phyloP scores from a whole-genome alignment of 2,888 invertebrate genomes.

The Salticus scenicus region DNA sequence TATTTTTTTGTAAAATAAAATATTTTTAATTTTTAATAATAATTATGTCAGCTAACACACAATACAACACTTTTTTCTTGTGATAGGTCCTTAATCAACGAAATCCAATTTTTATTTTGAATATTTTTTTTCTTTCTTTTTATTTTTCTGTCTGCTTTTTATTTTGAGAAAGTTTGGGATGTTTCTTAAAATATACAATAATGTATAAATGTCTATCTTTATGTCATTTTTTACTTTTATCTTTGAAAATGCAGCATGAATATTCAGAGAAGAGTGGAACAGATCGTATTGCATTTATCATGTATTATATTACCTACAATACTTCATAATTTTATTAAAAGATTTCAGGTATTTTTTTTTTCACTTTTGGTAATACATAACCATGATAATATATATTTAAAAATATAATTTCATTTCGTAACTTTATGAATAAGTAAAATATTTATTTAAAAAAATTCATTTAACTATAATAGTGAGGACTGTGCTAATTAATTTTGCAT shows the following conservation, averaged over 20 bases:
- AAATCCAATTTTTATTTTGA: neutral
- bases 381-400: too few species aligned
- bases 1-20: slow-evolving; percentile 21
- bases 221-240: neutral
- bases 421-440: too few species aligned
- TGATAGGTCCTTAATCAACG: slow-evolving; percentile 9
- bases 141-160: neutral
- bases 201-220: neutral
- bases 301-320: too few species aligned
- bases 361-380: too few species aligned
- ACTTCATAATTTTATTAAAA: too few species aligned
- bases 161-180: neutral
- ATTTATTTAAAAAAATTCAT: too few species aligned
- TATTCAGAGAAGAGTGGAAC: neutral
- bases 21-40: slow-evolving; percentile 12
- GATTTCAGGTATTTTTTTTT: too few species aligned
- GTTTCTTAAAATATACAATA: neutral
- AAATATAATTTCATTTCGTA: too few species aligned
- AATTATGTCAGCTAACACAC: neutral
- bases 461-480: too few species aligned
- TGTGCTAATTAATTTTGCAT: too few species aligned
- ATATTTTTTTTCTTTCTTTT: neutral
- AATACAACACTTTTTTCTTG: neutral
- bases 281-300: too few species aligned
- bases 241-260: neutral